Base-by-base conservation (phyloP, 2,113 vertebrate species). In the Cyanoliseus patagonus region DNA sequence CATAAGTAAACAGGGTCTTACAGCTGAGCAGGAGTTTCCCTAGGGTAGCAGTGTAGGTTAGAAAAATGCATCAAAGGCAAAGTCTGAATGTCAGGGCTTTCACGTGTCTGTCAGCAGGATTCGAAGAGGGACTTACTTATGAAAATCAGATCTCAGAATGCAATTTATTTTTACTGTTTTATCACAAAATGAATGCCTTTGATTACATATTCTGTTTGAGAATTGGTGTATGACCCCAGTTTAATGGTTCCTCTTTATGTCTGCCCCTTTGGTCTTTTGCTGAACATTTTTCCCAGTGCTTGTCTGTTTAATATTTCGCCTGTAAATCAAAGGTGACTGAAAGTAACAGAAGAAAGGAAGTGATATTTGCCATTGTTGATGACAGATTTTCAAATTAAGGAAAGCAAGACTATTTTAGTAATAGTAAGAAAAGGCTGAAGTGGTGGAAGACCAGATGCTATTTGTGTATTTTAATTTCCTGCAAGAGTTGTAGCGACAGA, bases 261-360 rank as follows among this genome's bases (percentile, higher is more conserved):
- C 59, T 52, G 18, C 30, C n/a, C 9, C 59, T 92, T 96, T 95
- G 86, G 94, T 94, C 52, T 89, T 88, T 59, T 46, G 35, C 57
- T 87, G 81, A 94, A 92, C 28, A 46, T 85, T 92, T 89, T 66
- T 33, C 17, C 25, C 28, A 18, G 31, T 87, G 52, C 24, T 91
- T 92, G 31, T 35, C 77, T 85, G 62, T 37, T 83, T 73, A 63
- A 42, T 89, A 83, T 87, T 90, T 94, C 37, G 28, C 35, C 23
- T 91, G 47, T 91, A 94, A 96, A 94, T 87, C 74, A 95, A 94
- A 88, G 80, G 14, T 89, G 86, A 92, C 77, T 89, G 52, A 91
- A 92, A 85, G 33, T 39, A 94, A 77, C 44, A 92, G 77, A 62
- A 89, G 57, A 87, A 81, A 97, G 41, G 47, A 94, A 93, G 59